Percentiles rank a stretch among this genome's conserved stretches.
Evolutionary conservation across 2,113 vertebrate genomes (phyloP).

Genomic region (Rhagologus leucostigma): DNA sequence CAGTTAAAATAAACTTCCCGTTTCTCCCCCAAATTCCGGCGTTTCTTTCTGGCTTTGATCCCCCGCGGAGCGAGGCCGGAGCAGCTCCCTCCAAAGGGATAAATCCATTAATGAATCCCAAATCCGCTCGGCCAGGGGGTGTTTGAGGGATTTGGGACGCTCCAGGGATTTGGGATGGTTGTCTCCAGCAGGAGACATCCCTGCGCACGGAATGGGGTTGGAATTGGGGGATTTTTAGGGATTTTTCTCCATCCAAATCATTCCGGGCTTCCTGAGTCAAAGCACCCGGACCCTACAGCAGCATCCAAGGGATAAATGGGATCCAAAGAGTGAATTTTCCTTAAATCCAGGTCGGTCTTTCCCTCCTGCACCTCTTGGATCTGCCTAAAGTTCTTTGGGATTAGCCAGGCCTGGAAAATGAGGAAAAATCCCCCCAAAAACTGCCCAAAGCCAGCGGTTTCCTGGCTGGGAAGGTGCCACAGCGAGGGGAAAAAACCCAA

Average conservation of each 20-base stretch:
- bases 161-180: background rate
- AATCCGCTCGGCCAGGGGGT: background rate
- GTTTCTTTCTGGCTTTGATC: background rate
- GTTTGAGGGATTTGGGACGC: background rate
- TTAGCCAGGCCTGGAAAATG: background rate
- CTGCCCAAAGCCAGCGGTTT: too few species aligned
- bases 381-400: background rate
- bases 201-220: fast-evolving
- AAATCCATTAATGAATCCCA: background rate
- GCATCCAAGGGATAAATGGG: too few species aligned
- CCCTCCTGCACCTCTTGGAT: background rate
- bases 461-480: background rate
- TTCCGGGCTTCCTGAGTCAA: background rate
- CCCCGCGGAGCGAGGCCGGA: background rate
- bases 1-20: background rate
- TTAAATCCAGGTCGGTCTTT: background rate
- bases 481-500: background rate
- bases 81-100: background rate
- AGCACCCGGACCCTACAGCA: fast-evolving
- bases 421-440: background rate
- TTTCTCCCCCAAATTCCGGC: background rate
- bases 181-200: background rate
- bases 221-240: background rate
- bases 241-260: background rate
- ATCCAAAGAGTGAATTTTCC: background rate